Evolutionary conservation across 2,888 invertebrate species (phyloP).

Genomic region (Incurvaria masculella): DNA sequence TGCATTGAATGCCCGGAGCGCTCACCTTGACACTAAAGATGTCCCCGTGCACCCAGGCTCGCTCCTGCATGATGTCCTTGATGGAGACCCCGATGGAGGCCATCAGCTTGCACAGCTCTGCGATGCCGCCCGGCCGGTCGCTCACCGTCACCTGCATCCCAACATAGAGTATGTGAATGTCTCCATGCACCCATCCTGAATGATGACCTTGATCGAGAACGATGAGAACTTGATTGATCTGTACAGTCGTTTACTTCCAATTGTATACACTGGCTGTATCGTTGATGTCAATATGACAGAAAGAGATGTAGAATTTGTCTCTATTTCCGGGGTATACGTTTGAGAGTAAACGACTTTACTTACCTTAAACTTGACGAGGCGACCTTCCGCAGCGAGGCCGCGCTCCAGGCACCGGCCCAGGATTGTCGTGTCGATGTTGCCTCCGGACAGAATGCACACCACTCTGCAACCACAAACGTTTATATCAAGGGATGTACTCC

Average conservation of each 20-base stretch:
- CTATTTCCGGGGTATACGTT: too few species aligned
- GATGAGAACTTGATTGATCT: too few species aligned
- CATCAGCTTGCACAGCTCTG: slow-evolving; percentile 76
- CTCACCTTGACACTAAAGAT: slow-evolving; percentile 63
- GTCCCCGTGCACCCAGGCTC: slow-evolving; percentile 90
- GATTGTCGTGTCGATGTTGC: slow-evolving; percentile 91
- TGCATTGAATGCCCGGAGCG: too few species aligned
- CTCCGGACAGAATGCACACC: slow-evolving; percentile 80
- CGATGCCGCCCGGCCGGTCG: slow-evolving; percentile 85
- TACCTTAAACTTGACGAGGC: slow-evolving; percentile 55
- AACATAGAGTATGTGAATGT: too few species aligned
- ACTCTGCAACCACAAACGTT: slow-evolving; percentile 57
- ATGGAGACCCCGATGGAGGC: slow-evolving; percentile 80
- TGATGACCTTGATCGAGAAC: too few species aligned
- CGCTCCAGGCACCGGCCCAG: slow-evolving; percentile 85
- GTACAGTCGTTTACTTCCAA: too few species aligned
- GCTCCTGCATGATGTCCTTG: slow-evolving; percentile 94
- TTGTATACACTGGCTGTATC: too few species aligned
- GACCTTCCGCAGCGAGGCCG: slow-evolving; percentile 83
- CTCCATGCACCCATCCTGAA: too few species aligned
- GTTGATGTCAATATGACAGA: too few species aligned
- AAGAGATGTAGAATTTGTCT: too few species aligned
- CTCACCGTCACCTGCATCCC: slow-evolving; percentile 72
- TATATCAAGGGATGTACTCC: slow-evolving; percentile 1
- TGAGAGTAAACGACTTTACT: too few species aligned